phyloP scores from a whole-genome alignment of 2,888 invertebrate genomes.

The Lordiphosa fenestrarum region DNA sequence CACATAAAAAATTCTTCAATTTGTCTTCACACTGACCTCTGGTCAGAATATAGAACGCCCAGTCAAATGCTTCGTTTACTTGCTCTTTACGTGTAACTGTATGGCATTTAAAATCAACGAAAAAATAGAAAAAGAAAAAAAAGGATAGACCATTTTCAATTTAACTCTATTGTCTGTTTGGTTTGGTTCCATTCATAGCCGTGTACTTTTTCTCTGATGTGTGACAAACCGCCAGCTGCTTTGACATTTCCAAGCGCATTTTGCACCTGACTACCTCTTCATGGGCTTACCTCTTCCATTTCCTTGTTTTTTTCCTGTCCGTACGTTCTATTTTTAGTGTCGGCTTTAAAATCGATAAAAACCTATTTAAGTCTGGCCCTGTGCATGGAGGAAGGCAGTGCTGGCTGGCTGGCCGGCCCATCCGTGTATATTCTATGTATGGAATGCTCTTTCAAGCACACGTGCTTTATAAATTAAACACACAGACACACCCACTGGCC shows the following conservation, averaged over 20 bases:
- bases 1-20: background rate
- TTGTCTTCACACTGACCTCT: background rate
- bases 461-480: constrained; percentile 66
- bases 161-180: constrained; percentile 52
- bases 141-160: constrained; percentile 46
- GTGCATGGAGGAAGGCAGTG: constrained; percentile 27
- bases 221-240: constrained; percentile 54
- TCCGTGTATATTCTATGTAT: constrained; percentile 22
- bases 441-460: constrained; percentile 39
- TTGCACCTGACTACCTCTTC: constrained; percentile 56
- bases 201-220: constrained; percentile 9
- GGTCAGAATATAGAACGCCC: constrained; percentile 40
- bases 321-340: constrained; percentile 69
- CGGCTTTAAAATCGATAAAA: constrained; percentile 69
- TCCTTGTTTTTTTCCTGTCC: constrained; percentile 15
- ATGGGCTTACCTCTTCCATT: constrained; percentile 12
- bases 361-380: constrained; percentile 59
- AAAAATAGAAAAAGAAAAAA: too few species aligned
- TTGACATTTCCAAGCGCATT: constrained; percentile 69
- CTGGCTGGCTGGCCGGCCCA: constrained; percentile 5
- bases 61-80: constrained; percentile 26
- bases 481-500: constrained; percentile 55
- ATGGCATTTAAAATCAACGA: too few species aligned
- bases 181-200: constrained; percentile 3
- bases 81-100: constrained; percentile 1